Conservation (phyloP, 2,113 vertebrate species). For the Amphilophus citrinellus region DNA sequence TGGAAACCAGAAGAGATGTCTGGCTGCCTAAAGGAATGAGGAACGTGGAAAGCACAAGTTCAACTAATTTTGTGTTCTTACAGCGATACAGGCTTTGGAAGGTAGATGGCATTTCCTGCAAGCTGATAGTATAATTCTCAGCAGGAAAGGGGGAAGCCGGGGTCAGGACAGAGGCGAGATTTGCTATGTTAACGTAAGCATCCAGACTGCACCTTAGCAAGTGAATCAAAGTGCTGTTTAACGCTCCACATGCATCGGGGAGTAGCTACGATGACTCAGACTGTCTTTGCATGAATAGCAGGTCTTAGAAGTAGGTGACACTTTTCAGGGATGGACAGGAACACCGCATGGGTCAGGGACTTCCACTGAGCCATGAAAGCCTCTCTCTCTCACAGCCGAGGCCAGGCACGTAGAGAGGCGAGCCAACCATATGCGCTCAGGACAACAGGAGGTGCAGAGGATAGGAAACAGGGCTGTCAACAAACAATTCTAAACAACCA, state of each 20-base stretch:
- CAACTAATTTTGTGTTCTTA: constrained; percentile 60
- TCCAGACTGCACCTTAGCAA: neutral
- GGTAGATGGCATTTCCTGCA: constrained; percentile 59
- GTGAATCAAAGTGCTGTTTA: neutral
- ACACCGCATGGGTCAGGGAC: constrained; percentile 55
- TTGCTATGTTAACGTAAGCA: constrained; percentile 11
- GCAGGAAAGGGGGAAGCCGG: constrained; percentile 28
- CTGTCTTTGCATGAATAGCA: neutral
- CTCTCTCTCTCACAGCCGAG: constrained; percentile 43
- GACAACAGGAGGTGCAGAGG: constrained; percentile 64
- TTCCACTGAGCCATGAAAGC: constrained; percentile 61
- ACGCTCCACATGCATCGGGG: neutral
- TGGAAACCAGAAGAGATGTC: constrained; percentile 76
- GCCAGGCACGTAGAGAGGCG: constrained; percentile 51
- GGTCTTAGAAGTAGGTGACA: constrained; percentile 16
- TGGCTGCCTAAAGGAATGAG: constrained; percentile 52
- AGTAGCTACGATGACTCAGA: neutral
- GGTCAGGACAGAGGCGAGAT: constrained; percentile 43
- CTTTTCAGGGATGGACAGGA: constrained; percentile 59
- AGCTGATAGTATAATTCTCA: constrained; percentile 33
- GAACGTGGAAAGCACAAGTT: constrained; percentile 52
- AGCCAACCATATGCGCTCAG: constrained; percentile 64
- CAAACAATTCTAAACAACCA: constrained; percentile 72
- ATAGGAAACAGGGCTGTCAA: constrained; percentile 71
- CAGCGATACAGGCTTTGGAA: constrained; percentile 25